Evolutionary conservation across 2,888 invertebrate species (phyloP).

Genomic region (Lithodes maja): DNA sequence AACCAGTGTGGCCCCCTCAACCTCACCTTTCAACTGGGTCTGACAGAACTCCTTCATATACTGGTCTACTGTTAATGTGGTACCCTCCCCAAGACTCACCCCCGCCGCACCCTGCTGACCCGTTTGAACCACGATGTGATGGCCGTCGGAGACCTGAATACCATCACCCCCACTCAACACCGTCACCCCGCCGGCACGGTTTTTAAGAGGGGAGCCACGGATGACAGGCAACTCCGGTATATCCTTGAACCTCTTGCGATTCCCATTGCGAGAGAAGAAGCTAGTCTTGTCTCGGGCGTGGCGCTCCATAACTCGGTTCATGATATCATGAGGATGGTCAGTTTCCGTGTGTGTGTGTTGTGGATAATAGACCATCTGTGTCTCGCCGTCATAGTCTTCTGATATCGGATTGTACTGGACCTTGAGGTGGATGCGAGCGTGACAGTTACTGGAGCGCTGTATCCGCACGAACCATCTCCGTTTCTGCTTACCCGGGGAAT

Average conservation of each 20-base stretch:
- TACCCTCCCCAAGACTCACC: not conserved
- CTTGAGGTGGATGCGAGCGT: conserved; percentile 68
- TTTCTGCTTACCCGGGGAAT: conserved; percentile 54
- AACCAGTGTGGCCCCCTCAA: conserved; percentile 41
- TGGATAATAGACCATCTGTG: conserved; percentile 68
- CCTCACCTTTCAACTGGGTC: conserved; percentile 52
- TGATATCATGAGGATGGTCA: conserved; percentile 54
- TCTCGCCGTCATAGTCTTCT: conserved; percentile 63
- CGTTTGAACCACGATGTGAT: not conserved
- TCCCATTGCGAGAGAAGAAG: conserved; percentile 50
- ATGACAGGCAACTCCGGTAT: not conserved
- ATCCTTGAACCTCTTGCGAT: conserved; percentile 38
- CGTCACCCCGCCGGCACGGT: not conserved
- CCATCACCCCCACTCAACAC: not conserved
- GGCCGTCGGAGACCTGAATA: not conserved
- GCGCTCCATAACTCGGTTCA: conserved; percentile 59
- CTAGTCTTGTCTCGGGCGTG: conserved; percentile 51
- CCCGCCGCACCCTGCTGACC: not conserved
- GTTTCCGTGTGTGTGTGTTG: conserved; percentile 64
- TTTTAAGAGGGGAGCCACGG: not conserved
- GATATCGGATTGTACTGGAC: conserved; percentile 64
- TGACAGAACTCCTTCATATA: conserved; percentile 67
- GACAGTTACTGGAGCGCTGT: conserved; percentile 64
- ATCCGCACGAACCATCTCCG: conserved; percentile 63
- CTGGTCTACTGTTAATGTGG: conserved; percentile 48